Evolutionary conservation across 1,140 invertebrate species (phyloP).

Genomic region (Drosophila insularis): DNA sequence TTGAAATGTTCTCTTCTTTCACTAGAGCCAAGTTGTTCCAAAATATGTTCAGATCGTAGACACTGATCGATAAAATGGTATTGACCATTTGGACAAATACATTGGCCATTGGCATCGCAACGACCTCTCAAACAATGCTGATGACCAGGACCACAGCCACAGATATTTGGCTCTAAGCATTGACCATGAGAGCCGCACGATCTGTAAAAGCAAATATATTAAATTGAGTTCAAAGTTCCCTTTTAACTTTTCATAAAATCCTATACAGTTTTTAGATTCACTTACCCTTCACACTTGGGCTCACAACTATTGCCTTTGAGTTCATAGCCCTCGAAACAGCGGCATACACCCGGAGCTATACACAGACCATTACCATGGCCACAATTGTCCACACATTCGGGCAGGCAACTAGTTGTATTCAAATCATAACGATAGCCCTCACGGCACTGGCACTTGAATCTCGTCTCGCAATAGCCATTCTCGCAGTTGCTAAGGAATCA

Average conservation of each 20-base stretch:
- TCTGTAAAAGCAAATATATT: conserved; percentile 24
- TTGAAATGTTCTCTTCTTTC: conserved; percentile 36
- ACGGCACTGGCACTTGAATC: conserved; percentile 85
- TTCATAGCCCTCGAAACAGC: conserved; percentile 85
- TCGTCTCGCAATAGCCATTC: conserved; percentile 85
- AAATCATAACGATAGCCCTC: conserved; percentile 84
- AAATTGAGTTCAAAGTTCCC: too few species aligned
- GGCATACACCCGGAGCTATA: conserved; percentile 83
- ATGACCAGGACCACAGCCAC: conserved; percentile 53
- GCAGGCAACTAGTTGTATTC: conserved; percentile 73
- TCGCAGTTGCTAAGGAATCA: conserved; percentile 80
- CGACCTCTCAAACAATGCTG: conserved; percentile 53
- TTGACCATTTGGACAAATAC: conserved; percentile 48
- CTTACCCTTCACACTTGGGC: conserved; percentile 63
- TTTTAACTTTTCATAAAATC: too few species aligned
- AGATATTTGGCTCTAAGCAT: conserved; percentile 65
- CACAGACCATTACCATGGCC: conserved; percentile 83
- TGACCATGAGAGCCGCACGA: conserved; percentile 66
- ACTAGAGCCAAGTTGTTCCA: conserved; percentile 31
- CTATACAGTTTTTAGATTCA: too few species aligned
- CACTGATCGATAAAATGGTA: conserved; percentile 67
- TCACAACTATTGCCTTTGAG: conserved; percentile 54
- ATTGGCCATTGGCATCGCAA: conserved; percentile 56
- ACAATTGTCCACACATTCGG: conserved; percentile 72
- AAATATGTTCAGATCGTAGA: conserved; percentile 21